A percentile compares a stretch with the other conserved stretches of the same genome.
phyloP scores from a whole-genome alignment of 37 sponge, comb jelly and placozoan genomes.

The Amphimedon queenslandica region DNA sequence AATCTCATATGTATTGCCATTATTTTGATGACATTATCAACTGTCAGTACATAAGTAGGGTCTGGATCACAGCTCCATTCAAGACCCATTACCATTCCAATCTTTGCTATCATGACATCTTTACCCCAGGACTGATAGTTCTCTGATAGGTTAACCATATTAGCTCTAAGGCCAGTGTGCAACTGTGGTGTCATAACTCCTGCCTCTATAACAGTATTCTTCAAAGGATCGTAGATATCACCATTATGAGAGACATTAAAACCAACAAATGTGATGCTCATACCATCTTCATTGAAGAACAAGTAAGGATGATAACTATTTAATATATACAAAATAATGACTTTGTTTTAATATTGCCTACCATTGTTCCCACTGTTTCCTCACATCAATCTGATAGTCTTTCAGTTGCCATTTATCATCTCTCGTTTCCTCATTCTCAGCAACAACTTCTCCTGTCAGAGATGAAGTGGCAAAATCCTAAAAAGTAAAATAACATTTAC shows the following conservation, averaged over 20 bases:
- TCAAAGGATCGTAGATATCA: slow-evolving; percentile 28
- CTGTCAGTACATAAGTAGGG: slow-evolving; percentile 65
- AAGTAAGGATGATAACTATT: slow-evolving; percentile 83
- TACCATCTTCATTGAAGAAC: slow-evolving; percentile 78
- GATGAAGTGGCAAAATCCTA: slow-evolving; percentile 51
- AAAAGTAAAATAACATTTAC: no score
- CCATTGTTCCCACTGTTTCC: slow-evolving; percentile 35
- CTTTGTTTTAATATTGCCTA: slow-evolving; percentile 3
- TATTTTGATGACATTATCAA: slow-evolving; percentile 80
- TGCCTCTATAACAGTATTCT: not conserved
- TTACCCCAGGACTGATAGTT: slow-evolving; percentile 46
- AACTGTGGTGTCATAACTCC: slow-evolving; percentile 24
- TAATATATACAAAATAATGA: not conserved
- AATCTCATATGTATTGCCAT: slow-evolving; percentile 90
- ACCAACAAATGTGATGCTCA: slow-evolving; percentile 78
- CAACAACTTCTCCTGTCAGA: slow-evolving; percentile 21
- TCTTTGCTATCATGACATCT: slow-evolving; percentile 29
- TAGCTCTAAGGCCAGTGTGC: slow-evolving; percentile 5
- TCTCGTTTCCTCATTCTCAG: not conserved
- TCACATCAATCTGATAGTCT: slow-evolving; percentile 20
- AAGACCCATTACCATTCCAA: slow-evolving; percentile 41
- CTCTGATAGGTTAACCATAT: slow-evolving; percentile 51
- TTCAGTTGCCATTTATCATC: not conserved
- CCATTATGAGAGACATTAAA: slow-evolving; percentile 23
- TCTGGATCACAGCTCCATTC: slow-evolving; percentile 62